Conservation (phyloP, 1,140 invertebrate species). For the Trinorchestia longiramus region DNA sequence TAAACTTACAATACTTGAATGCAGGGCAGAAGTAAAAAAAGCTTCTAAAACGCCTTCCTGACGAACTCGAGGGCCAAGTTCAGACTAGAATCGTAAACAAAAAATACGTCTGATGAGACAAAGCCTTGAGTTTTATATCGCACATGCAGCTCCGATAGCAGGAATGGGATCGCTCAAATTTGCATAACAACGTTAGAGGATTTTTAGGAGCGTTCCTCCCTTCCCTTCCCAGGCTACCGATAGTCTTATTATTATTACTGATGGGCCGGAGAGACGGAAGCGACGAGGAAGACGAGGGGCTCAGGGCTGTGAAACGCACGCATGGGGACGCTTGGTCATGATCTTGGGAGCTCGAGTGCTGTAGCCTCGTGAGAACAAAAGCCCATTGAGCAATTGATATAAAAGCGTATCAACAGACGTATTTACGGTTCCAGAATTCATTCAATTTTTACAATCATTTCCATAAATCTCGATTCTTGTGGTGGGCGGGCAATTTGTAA, state of each 20-base stretch:
- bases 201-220: conserved; percentile 13
- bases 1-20: neutral
- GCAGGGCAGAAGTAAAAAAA: neutral
- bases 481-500: no score
- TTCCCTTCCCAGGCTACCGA: neutral
- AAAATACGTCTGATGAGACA: neutral
- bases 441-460: neutral
- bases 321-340: neutral
- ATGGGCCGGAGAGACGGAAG: conserved; percentile 25
- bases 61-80: neutral
- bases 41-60: neutral
- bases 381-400: neutral
- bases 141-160: conserved; percentile 19
- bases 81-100: neutral
- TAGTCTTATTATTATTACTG: conserved; percentile 34
- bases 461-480: neutral
- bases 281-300: conserved; percentile 11
- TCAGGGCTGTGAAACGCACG: neutral
- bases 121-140: neutral
- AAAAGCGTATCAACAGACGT: neutral
- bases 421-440: neutral
- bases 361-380: neutral
- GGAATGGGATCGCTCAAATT: conserved; percentile 13
- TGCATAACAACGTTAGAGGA: conserved; percentile 36
- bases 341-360: neutral